Conservation (phyloP, 2,113 vertebrate genomes). For the Girardinichthys multiradiatus region DNA sequence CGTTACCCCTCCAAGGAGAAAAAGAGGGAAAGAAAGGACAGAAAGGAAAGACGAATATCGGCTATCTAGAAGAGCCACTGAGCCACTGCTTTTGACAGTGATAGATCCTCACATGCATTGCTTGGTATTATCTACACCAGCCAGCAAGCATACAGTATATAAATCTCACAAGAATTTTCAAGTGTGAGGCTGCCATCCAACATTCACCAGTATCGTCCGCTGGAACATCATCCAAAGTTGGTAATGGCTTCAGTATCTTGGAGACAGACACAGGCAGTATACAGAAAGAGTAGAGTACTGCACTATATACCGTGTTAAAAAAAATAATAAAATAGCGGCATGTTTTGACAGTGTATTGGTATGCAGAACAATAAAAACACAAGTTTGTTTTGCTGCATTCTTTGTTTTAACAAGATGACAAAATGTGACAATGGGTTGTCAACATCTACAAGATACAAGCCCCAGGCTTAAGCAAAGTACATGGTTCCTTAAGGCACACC, state of each 20-base stretch:
- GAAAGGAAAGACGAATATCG: conserved; percentile 20
- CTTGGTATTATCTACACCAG: conserved; percentile 77
- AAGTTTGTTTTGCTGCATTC: neutral
- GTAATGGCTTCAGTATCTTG: conserved; percentile 15
- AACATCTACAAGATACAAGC: neutral
- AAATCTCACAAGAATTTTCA: conserved; percentile 73
- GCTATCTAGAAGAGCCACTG: conserved; percentile 61
- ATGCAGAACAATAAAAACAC: neutral
- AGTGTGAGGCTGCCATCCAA: conserved; percentile 55
- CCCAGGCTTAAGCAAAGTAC: too few relatives aligned
- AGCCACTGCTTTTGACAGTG: conserved; percentile 71
- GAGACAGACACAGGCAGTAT: conserved; percentile 27
- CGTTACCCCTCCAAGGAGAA: conserved; percentile 44
- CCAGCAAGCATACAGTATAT: conserved; percentile 70
- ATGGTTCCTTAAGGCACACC: too few relatives aligned
- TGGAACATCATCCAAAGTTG: conserved; percentile 37
- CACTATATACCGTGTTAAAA: neutral
- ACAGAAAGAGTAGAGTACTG: neutral
- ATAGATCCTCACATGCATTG: conserved; percentile 76
- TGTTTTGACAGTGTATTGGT: neutral
- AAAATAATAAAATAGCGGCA: neutral
- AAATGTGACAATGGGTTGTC: neutral
- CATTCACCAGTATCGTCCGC: conserved; percentile 34
- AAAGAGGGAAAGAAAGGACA: conserved; percentile 8
- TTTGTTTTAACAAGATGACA: neutral